phyloP scores from a whole-genome alignment of 2,888 invertebrate species.

The Pomacea canaliculata region DNA sequence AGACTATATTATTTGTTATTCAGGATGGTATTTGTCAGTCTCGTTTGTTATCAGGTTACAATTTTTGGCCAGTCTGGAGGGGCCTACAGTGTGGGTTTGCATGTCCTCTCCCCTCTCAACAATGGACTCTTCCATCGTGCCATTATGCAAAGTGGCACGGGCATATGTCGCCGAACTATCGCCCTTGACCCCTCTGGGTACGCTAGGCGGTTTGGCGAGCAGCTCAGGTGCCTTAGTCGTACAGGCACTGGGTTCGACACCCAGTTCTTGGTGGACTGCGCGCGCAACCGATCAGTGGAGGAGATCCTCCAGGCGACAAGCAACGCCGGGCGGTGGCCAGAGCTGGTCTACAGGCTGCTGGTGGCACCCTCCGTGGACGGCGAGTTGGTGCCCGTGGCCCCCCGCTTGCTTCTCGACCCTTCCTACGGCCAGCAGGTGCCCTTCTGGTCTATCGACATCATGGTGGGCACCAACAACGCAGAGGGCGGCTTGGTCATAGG shows the following conservation, averaged over 20 bases:
- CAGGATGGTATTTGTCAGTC: too few relatives aligned
- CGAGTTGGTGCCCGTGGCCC: constrained; percentile 20
- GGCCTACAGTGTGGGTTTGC: constrained; percentile 39
- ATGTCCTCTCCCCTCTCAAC: constrained; percentile 44
- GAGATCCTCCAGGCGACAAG: constrained; percentile 27
- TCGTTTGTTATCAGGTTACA: constrained; percentile 30
- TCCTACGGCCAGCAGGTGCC: constrained; percentile 20
- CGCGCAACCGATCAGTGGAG: constrained; percentile 5
- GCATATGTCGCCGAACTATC: constrained; percentile 31
- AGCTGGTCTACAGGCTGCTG: constrained; percentile 15
- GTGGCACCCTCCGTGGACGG: constrained; percentile 31
- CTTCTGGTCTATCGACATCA: constrained; percentile 24
- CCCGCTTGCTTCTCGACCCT: constrained; percentile 19
- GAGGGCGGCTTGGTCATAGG: constrained; percentile 27
- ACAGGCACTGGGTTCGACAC: constrained; percentile 14
- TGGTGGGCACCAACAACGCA: constrained; percentile 29
- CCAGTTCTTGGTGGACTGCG: constrained; percentile 28
- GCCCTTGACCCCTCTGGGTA: constrained; percentile 27
- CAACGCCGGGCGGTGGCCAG: background rate
- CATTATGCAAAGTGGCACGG: constrained; percentile 48
- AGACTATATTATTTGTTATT: too few relatives aligned
- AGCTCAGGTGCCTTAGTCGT: constrained; percentile 20
- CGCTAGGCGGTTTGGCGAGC: constrained; percentile 20
- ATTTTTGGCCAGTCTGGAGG: constrained; percentile 57
- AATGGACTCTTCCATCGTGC: constrained; percentile 47